Base-by-base conservation (phyloP, 2,113 vertebrate genomes). In the Rhineura floridana region DNA sequence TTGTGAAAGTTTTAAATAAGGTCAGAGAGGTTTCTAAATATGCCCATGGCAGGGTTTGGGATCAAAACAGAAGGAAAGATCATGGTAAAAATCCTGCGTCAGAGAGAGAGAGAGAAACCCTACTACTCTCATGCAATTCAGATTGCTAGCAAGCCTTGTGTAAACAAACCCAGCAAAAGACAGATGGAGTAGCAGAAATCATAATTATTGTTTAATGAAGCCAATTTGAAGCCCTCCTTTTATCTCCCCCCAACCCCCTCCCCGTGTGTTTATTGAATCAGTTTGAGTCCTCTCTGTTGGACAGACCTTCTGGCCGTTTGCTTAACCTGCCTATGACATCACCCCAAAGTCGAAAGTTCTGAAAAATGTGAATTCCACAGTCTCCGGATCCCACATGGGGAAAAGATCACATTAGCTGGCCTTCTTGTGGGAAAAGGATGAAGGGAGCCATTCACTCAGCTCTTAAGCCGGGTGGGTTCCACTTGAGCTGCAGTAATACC, bases 181-280 rank as follows among this genome's bases (percentile, higher is more conserved):
- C 92, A 94, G 91, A 93, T 90, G 90, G 85, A 93, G 88, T 94
- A 95, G 92, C 92, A 91, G 90, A 93, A 93, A 89, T 91, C 88
- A 93, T 97, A 96, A 97, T 96, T 96, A 91, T 88, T 91, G 92
- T 94, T 96, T 97, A 97, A 97, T 96, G 93, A 97, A 96, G 90
- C 90, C 89, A 85, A 84, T 96, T 93, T 96, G 87, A 94, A 93
- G 91, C 87, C 65, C 85, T 91, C 84, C 89, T 95, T 95, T 95
- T 90, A 95, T 95, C 95, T 91, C 86, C 81, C 44, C 89, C n/a
- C n/a, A n/a, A n/a, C n/a, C n/a, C n/a, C n/a, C n/a, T n/a, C n/a
- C n/a, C 46, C 87, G 87, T 87, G 95, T 97, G 96, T 96, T 97
- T 96, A 96, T 93, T 94, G 93, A 95, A 95, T 94, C 91, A 91